phyloP scores from a whole-genome alignment of 2,797 vertebrate species.

The Ammospiza maritima region DNA sequence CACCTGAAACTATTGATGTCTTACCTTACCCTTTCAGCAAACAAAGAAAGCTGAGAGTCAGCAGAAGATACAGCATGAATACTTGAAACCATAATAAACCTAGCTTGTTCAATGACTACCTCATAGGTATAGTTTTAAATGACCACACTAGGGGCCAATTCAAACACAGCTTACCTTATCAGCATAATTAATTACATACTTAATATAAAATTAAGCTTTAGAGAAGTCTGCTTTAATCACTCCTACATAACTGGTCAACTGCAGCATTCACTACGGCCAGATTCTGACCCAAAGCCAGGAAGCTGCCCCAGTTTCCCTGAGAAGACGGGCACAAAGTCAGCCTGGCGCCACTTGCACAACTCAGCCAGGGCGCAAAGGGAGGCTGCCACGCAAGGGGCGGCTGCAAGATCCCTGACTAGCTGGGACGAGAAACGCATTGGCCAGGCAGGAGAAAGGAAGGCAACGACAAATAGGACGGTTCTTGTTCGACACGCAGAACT shows the following conservation, averaged over 20 bases:
- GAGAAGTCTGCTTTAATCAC: not conserved
- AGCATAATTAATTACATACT: not conserved
- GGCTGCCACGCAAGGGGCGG: fast-evolving
- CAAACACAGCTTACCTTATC: not conserved
- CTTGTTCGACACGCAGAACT: not conserved
- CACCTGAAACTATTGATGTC: not conserved
- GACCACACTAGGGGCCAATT: not conserved
- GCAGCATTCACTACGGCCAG: not conserved
- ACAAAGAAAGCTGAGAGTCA: not conserved
- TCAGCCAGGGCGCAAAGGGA: fast-evolving
- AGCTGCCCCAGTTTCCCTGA: not conserved
- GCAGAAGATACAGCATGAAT: not conserved
- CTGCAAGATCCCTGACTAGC: fast-evolving
- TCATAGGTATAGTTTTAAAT: not conserved
- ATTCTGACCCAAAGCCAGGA: not conserved
- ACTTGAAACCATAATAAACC: not conserved
- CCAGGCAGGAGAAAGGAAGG: no score
- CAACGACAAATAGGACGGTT: not conserved
- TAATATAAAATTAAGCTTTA: not conserved
- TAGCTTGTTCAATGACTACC: not conserved
- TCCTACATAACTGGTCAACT: not conserved
- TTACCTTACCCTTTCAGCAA: not conserved
- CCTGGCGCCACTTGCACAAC: not conserved
- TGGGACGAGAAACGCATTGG: fast-evolving
- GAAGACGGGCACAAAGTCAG: not conserved